These are phyloP conservation scores for Saccostrea cuccullata DNA, from an alignment of 1,140 invertebrate species.

Conservation along the genomic window DNA sequence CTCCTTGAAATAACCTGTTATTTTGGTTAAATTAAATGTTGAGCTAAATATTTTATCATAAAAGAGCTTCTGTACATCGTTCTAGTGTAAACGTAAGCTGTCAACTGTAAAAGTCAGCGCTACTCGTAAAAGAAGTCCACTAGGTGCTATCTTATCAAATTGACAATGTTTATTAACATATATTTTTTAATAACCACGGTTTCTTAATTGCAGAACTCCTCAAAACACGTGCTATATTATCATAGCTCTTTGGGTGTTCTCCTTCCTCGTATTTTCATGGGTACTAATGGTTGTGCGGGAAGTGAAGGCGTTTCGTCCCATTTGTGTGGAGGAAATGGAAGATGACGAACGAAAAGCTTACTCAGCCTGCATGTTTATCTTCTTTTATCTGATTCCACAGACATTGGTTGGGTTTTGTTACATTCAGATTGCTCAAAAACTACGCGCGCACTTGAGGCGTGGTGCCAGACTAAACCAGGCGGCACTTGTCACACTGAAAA, in stretches of 20 bases:
- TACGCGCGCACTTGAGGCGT: conserved; percentile 57
- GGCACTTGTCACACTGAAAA: conserved; percentile 52
- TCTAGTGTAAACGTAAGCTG: too few relatives aligned
- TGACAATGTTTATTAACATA: background rate
- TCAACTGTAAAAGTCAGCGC: too few relatives aligned
- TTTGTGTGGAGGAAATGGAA: conserved; percentile 48
- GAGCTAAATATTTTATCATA: too few relatives aligned
- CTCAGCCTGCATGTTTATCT: conserved; percentile 58
- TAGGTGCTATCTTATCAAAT: too few relatives aligned
- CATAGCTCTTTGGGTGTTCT: conserved; percentile 58
- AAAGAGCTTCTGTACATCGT: too few relatives aligned
- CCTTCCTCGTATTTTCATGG: conserved; percentile 58
- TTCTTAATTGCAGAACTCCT: conserved; percentile 59
- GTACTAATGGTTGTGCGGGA: conserved; percentile 48
- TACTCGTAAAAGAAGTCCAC: too few relatives aligned
- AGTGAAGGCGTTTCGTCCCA: conserved; percentile 10
- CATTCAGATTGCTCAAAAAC: conserved; percentile 64
- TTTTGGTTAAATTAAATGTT: too few relatives aligned
- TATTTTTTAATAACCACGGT: background rate
- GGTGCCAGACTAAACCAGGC: conserved; percentile 43
- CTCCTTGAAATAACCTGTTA: too few relatives aligned
- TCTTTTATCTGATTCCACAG: conserved; percentile 63
- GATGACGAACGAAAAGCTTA: conserved; percentile 53
- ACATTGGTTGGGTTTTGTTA: conserved; percentile 62
- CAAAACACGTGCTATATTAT: conserved; percentile 57